phyloP scores from a whole-genome alignment of 1,140 invertebrate genomes.

The Sarcophaga peregrina region DNA sequence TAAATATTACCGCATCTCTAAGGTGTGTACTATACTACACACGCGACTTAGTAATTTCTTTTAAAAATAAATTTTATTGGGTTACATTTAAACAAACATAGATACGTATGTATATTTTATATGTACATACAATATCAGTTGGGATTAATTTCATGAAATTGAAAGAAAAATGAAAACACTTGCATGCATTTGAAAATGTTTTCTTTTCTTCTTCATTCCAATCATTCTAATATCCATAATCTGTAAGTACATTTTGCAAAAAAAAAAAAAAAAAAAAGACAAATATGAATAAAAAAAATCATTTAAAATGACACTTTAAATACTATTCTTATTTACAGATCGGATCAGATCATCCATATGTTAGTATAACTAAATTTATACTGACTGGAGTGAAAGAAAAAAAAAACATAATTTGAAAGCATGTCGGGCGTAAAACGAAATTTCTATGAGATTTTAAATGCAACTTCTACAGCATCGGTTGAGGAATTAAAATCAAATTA shows the following conservation, averaged over 20 bases:
- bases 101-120: no score
- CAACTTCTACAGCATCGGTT: constrained; percentile 51
- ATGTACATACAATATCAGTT: no score
- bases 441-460: constrained; percentile 60
- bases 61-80: background rate
- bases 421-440: constrained; percentile 42
- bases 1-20: background rate
- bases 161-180: background rate
- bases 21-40: background rate
- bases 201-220: background rate
- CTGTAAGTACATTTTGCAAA: constrained; percentile 1
- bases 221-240: background rate
- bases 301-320: background rate
- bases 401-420: background rate
- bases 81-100: no score
- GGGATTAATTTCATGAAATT: background rate
- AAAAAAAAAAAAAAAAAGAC: no score
- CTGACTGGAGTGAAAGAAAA: background rate
- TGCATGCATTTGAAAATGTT: background rate
- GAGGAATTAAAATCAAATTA: constrained; percentile 63
- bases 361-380: background rate
- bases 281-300: background rate
- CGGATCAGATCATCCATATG: background rate
- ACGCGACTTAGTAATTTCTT: constrained; percentile 6
- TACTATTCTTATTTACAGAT: constrained; percentile 6